These are phyloP conservation scores for Papilio machaon DNA, from an alignment of 1,140 invertebrate species.

Conservation along the genomic window DNA sequence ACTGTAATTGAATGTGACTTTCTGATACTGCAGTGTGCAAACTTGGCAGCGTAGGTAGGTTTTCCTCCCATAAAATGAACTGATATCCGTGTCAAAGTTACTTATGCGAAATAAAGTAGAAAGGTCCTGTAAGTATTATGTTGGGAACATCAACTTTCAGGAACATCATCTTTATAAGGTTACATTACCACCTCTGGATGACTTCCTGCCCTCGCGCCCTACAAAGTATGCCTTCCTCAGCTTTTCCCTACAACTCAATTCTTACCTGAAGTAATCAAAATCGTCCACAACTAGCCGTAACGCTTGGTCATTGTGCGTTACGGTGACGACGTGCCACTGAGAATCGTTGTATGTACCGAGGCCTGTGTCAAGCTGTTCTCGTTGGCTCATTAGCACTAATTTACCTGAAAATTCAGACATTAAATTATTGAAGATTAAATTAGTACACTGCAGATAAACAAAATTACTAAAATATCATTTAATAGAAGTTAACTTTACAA, in stretches of 20 bases:
- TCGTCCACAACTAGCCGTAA: conserved; percentile 94
- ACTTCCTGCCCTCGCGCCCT: too few relatives aligned
- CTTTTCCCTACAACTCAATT: too few relatives aligned
- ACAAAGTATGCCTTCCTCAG: neutral
- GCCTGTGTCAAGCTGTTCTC: conserved; percentile 83
- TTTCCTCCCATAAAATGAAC: too few relatives aligned
- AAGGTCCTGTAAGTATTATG: too few relatives aligned
- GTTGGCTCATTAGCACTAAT: conserved; percentile 85
- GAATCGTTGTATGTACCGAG: conserved; percentile 91
- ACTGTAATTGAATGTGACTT: neutral
- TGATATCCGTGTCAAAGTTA: too few relatives aligned
- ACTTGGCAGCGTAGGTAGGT: too few relatives aligned
- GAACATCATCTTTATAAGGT: too few relatives aligned
- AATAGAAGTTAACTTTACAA: neutral
- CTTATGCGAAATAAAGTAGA: too few relatives aligned
- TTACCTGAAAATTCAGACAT: conserved; percentile 53
- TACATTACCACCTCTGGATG: too few relatives aligned
- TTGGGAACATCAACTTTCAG: too few relatives aligned
- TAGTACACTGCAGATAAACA: conserved; percentile 13
- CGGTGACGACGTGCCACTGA: conserved; percentile 96
- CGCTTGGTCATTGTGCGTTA: conserved; percentile 85
- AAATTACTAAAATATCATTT: neutral
- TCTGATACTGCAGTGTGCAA: neutral
- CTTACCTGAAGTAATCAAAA: conserved; percentile 84
- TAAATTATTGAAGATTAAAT: neutral